These are phyloP conservation scores for Halocynthia aurantium DNA, from an alignment of 23 tunicate species.

Conservation along the genomic window DNA sequence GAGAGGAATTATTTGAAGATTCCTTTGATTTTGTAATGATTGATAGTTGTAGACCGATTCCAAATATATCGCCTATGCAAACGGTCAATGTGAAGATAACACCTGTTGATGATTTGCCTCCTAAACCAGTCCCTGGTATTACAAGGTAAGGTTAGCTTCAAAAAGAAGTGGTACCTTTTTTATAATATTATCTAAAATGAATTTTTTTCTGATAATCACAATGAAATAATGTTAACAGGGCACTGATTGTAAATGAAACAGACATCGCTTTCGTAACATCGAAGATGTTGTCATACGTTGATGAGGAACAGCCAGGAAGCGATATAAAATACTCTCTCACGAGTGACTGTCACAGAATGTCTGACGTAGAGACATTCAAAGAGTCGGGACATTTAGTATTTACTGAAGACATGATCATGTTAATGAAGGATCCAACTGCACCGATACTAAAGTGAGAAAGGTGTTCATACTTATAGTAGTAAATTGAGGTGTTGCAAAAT, in stretches of 20 bases:
- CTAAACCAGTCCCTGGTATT: conserved; percentile 62
- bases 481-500: background rate
- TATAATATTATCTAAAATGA: background rate
- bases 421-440: conserved; percentile 75
- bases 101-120: conserved; percentile 82
- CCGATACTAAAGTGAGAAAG: conserved; percentile 46
- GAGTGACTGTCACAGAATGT: conserved; percentile 12
- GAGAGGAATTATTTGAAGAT: conserved; percentile 78
- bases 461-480: too few relatives aligned
- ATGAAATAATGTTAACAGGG: conserved; percentile 16
- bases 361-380: background rate
- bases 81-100: conserved; percentile 57
- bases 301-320: conserved; percentile 45
- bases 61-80: conserved; percentile 62
- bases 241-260: conserved; percentile 75
- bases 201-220: background rate
- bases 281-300: conserved; percentile 46
- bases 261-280: conserved; percentile 47
- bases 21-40: conserved; percentile 66
- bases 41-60: conserved; percentile 53
- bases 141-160: conserved; percentile 35
- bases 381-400: conserved; percentile 65
- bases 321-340: conserved; percentile 47
- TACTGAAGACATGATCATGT: conserved; percentile 79
- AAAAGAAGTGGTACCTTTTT: background rate